These are phyloP conservation scores for Ecdyonurus torrentis DNA, from an alignment of 2,888 invertebrate genomes.

Conservation along the genomic window DNA sequence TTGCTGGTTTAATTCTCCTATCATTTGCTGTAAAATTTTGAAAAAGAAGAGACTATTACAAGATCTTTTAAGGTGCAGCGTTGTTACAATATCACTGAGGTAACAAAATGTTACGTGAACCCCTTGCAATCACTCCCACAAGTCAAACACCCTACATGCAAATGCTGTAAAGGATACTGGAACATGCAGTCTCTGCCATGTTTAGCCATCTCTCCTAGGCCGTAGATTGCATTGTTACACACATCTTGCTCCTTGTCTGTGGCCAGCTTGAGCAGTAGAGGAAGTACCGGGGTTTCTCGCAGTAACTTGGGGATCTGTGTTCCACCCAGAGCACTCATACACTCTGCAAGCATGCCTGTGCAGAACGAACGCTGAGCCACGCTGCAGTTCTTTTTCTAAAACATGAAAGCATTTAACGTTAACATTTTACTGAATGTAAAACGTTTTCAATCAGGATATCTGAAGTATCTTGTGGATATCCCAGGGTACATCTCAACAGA, in stretches of 20 bases:
- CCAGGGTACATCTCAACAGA: constrained; percentile 2
- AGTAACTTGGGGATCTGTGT: constrained; percentile 5
- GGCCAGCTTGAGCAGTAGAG: constrained; percentile 40
- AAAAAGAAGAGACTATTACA: no score
- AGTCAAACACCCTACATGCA: no score
- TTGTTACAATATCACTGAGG: no score
- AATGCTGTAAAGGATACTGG: constrained; percentile 41
- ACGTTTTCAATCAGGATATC: background rate
- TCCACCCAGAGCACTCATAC: constrained; percentile 40
- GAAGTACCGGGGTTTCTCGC: constrained; percentile 31
- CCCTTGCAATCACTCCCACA: no score
- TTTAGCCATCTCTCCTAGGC: constrained; percentile 52
- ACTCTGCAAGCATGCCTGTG: constrained; percentile 56
- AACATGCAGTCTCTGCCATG: constrained; percentile 44
- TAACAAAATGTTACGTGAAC: no score
- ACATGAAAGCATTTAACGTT: constrained; percentile 15
- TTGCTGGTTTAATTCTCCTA: no score
- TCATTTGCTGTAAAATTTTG: no score
- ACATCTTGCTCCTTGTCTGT: constrained; percentile 50
- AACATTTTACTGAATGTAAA: no score
- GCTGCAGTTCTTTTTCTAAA: constrained; percentile 44
- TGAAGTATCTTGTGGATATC: background rate
- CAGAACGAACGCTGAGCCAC: constrained; percentile 51
- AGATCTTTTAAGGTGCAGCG: no score
- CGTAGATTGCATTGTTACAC: constrained; percentile 59